Evolutionary conservation across 1,140 invertebrate genomes (phyloP).

Genomic region (Hypothenemus hampei): DNA sequence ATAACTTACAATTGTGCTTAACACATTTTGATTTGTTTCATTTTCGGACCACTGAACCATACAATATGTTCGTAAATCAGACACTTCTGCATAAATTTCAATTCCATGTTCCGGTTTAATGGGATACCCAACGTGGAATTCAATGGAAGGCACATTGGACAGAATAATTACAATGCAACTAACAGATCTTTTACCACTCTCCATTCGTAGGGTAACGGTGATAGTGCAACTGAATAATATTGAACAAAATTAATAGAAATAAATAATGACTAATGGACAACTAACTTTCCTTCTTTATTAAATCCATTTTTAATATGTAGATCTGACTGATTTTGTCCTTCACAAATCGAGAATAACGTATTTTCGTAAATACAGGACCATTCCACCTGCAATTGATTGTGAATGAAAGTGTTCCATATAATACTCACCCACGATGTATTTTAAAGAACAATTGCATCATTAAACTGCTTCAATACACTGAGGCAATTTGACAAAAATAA

Average conservation of each 20-base stretch:
- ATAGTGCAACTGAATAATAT: conserved; percentile 7
- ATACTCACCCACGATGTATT: too few relatives aligned
- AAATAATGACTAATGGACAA: not conserved
- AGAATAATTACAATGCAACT: conserved; percentile 9
- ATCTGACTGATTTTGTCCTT: not conserved
- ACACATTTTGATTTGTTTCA: not conserved
- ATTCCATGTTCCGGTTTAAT: conserved; percentile 16
- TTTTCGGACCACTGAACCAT: conserved; percentile 20
- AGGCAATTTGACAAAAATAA: too few relatives aligned
- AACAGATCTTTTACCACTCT: not conserved
- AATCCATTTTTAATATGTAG: conserved; percentile 15
- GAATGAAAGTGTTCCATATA: too few relatives aligned
- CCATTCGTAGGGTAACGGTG: not conserved
- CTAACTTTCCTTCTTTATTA: conserved; percentile 8
- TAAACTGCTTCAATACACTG: too few relatives aligned
- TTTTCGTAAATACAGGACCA: conserved; percentile 8
- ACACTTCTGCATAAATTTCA: conserved; percentile 14
- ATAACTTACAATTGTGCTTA: conserved; percentile 16
- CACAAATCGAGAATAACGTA: not conserved
- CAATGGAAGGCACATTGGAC: conserved; percentile 13
- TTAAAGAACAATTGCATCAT: too few relatives aligned
- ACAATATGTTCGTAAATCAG: conserved; percentile 22
- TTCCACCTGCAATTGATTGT: conserved; percentile 2
- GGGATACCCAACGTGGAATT: conserved; percentile 19
- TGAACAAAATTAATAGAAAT: not conserved